Base-by-base conservation (phyloP, 2,113 vertebrate genomes). In the Girardinichthys multiradiatus region DNA sequence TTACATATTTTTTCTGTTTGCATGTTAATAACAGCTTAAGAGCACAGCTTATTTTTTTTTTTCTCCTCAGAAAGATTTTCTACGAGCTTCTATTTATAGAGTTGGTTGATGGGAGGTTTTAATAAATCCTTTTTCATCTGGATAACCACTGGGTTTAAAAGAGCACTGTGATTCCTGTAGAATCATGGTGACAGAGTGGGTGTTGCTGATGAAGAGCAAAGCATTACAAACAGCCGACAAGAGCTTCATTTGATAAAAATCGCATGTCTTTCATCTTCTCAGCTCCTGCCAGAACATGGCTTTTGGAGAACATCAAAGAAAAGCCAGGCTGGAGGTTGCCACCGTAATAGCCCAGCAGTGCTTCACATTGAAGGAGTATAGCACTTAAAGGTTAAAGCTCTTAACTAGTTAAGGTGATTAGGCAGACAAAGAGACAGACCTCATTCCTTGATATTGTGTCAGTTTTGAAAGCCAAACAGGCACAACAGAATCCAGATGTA, bases 11-110 rank as follows among this genome's bases (percentile, higher is more conserved):
- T 87, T 87, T 86, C 86, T 86, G 90, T 89, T 88, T 75, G 81
- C 85, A 90, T 92, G 92, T 93, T 94, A 92, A 93, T 92, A 93
- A 89, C 91, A 88, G 92, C 88, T 94, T 93, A 93, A 89, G 83
- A 90, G 87, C 82, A 90, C 39, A 90, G 91, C 87, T 90, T 89
- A 81, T 89, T 87, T 87, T 85, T 81, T n/a, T 42, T 62, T 78
- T 35, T 66, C 64, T 26, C 24, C 89, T 70, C 81, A 68, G 78
- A 76, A 93, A 91, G 90, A 92, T 93, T 93, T 93, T 86, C 82
- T 60, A 84, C 80, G 58, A 86, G 90, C 86, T 82, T 91, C 92
- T 93, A 93, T 93, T 93, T 93, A 92, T 93, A 93, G 92, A 68
- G 80, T 65, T 3, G n/a, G 81, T 85, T 88, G 90, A 92, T 91